Evolutionary conservation across 1,140 invertebrate genomes (phyloP), one percentile per base, ranked within the genome.

Genomic region (Habropoda laboriosa): DNA sequence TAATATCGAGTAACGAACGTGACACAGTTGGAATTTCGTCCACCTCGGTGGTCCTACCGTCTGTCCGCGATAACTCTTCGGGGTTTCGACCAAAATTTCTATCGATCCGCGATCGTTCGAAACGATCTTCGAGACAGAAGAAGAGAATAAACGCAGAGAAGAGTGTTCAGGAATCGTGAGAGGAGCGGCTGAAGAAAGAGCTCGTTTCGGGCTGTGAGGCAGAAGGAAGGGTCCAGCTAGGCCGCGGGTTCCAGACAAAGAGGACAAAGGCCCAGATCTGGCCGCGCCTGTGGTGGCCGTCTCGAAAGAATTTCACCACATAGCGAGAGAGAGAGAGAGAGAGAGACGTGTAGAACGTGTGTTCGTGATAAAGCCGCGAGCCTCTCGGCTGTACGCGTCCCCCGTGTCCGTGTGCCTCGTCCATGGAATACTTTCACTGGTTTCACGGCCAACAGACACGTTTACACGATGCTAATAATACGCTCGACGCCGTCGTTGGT

Each of bases 361-460:
- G 70, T 71, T 71, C 42, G 61, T 68, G 38, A 78, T 81, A 68
- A 61, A 57, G 57, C 60, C 67, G 18, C 24, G 60, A 47, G 38
- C 32, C 45, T 68, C 55, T 70, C 57, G 61, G 58, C 27, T 79
- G 87, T 87, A 79, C 82, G 81, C 71, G 82, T 86, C 80, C 57
- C 76, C 76, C 67, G 79, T 68, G 30, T 78, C 55, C 68, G 72
- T 80, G 83, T 60, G 82, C 38, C 72, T 68, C 77, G 87, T 85
- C 80, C 82, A 83, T 87, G 85, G 81, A 89, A 89, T 90, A 92
- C 92, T 92, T 92, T 92, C 91, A 91, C 92, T 90, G 86, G 90
- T 92, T 92, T 92, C 92, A 92, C 91, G 92, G 92, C 91, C 92
- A 91, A 87, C 90, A 89, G 87, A 91, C 87, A 89, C 87, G 87